phyloP scores from a whole-genome alignment of 2,113 vertebrate genomes.

The Prinia subflava region DNA sequence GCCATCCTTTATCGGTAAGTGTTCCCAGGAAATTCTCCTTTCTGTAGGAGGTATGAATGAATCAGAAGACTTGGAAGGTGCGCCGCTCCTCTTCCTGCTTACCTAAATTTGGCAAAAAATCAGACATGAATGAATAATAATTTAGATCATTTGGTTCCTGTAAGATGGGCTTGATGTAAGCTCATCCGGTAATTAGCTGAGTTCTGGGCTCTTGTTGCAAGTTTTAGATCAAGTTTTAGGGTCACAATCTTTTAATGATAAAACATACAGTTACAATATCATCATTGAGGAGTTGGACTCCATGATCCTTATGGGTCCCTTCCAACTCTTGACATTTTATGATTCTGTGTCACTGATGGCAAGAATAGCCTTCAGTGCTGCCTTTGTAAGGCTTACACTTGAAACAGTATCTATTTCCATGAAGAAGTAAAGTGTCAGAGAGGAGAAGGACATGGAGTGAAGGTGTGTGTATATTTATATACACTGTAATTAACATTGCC shows the following conservation, averaged over 20 bases:
- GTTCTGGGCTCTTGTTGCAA: neutral
- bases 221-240: neutral
- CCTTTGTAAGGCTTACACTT: neutral
- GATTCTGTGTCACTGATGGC: neutral
- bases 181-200: neutral
- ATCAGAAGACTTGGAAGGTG: neutral
- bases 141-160: neutral
- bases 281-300: neutral
- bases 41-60: neutral
- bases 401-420: neutral
- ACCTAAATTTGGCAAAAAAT: neutral
- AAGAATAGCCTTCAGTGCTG: neutral
- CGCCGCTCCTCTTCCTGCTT: neutral
- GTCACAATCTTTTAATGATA: neutral
- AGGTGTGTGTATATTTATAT: neutral
- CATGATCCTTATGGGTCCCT: neutral
- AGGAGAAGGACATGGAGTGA: neutral
- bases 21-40: neutral
- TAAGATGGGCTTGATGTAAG: neutral
- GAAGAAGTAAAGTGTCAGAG: neutral
- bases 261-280: neutral
- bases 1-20: constrained; percentile 95
- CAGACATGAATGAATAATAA: neutral
- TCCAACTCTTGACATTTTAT: neutral
- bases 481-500: neutral